A percentile compares a stretch with the other conserved stretches of the same genome.
phyloP scores from a whole-genome alignment of 2,797 vertebrate species.

The Dendrocincla fuliginosa region DNA sequence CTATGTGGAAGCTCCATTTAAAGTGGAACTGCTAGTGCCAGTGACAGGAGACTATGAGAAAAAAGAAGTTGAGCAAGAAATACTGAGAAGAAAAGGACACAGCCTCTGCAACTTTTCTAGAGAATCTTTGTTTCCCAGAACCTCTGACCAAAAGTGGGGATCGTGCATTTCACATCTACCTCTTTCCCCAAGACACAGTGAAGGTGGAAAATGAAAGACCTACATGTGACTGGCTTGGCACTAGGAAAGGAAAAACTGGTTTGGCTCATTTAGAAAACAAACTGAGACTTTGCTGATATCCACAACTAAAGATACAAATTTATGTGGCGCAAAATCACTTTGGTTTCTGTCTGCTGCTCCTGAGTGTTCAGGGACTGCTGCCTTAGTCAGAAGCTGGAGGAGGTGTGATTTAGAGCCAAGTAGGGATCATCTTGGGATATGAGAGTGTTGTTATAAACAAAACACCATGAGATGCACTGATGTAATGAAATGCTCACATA shows the following conservation, averaged over 20 bases:
- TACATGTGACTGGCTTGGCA: neutral
- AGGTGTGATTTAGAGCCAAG: neutral
- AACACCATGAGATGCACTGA: neutral
- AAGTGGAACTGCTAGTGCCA: slow-evolving; percentile 30
- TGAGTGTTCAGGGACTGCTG: neutral
- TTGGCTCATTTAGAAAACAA: neutral
- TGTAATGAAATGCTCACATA: neutral
- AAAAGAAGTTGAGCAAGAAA: slow-evolving; percentile 40
- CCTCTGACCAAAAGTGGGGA: neutral
- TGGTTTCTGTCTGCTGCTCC: neutral
- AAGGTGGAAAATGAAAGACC: neutral
- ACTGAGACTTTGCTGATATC: neutral
- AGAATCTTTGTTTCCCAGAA: neutral
- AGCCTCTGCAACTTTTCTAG: neutral
- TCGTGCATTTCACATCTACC: neutral
- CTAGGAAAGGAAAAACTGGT: neutral
- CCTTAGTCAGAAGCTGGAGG: slow-evolving; percentile 34
- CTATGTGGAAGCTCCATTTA: slow-evolving; percentile 61
- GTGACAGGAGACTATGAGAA: slow-evolving; percentile 22
- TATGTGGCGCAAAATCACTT: neutral
- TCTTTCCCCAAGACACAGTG: neutral
- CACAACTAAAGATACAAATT: neutral
- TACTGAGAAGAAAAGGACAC: neutral
- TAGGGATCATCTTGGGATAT: neutral
- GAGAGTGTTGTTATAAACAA: neutral